phyloP scores from a whole-genome alignment of 1,140 invertebrate species.

The Ceratoteleas bidentatus region DNA sequence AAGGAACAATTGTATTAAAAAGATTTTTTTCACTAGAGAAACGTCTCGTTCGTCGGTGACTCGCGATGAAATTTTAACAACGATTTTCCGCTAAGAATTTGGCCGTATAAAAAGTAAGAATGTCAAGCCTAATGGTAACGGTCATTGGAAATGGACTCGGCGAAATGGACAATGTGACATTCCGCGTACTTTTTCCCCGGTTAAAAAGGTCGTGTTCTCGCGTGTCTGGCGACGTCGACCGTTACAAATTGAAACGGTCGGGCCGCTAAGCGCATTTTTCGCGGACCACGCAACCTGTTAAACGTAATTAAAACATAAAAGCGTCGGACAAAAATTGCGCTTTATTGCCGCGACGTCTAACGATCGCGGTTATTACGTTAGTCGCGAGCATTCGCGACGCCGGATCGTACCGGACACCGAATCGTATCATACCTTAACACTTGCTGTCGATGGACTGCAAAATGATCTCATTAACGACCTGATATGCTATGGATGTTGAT shows the following conservation, averaged over 20 bases:
- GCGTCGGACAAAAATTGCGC: slow-evolving; percentile 47
- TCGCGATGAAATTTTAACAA: not conserved
- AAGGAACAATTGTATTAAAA: no score
- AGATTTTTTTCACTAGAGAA: no score
- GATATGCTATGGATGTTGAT: slow-evolving; percentile 23
- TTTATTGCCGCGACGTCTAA: slow-evolving; percentile 51
- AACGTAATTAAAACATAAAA: slow-evolving; percentile 63
- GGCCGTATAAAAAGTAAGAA: slow-evolving; percentile 29
- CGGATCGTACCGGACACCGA: slow-evolving; percentile 27
- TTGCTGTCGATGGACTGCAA: slow-evolving; percentile 47
- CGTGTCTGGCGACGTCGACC: slow-evolving; percentile 57
- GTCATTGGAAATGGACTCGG: slow-evolving; percentile 56
- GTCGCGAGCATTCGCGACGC: slow-evolving; percentile 20
- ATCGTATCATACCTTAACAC: slow-evolving; percentile 49
- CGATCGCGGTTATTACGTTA: slow-evolving; percentile 61
- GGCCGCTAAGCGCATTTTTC: slow-evolving; percentile 37
- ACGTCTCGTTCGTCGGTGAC: not conserved
- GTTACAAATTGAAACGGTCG: slow-evolving; percentile 40
- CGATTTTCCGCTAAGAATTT: not conserved
- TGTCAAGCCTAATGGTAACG: slow-evolving; percentile 46
- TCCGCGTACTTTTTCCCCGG: slow-evolving; percentile 22
- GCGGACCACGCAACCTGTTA: slow-evolving; percentile 46
- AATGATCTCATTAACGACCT: slow-evolving; percentile 43
- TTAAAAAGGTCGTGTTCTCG: slow-evolving; percentile 37
- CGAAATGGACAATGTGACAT: slow-evolving; percentile 54